A percentile compares a stretch with the other conserved stretches of the same genome.
These are phyloP conservation scores for Rhysida immarginata DNA, from an alignment of 1,140 invertebrate genomes.

Conservation along the genomic window DNA sequence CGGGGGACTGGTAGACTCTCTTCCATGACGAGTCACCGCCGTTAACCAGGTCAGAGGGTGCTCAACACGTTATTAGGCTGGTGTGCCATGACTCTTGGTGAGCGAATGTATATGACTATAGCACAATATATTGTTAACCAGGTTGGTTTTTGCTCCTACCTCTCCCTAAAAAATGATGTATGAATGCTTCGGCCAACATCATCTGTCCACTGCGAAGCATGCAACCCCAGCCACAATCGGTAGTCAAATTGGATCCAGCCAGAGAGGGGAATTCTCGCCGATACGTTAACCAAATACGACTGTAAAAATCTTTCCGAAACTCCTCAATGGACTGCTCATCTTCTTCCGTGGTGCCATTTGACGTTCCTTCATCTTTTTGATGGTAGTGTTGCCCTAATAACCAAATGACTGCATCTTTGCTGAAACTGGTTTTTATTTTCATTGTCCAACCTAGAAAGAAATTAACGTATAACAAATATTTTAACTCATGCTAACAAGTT, in stretches of 20 bases:
- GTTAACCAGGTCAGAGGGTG: too few relatives aligned
- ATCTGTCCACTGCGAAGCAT: conserved; percentile 82
- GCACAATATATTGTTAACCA: too few relatives aligned
- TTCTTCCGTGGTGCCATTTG: conserved; percentile 23
- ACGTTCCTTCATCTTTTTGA: conserved; percentile 38
- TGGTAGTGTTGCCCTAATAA: conserved; percentile 65
- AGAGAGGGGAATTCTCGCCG: conserved; percentile 60
- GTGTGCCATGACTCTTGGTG: too few relatives aligned
- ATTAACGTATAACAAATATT: neutral
- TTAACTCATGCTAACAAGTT: too few relatives aligned
- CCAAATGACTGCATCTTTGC: conserved; percentile 71
- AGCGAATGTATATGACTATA: too few relatives aligned
- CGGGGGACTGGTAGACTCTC: too few relatives aligned
- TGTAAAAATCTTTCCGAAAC: conserved; percentile 59
- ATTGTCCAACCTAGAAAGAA: conserved; percentile 44
- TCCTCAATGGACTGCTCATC: conserved; percentile 45
- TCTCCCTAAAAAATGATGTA: conserved; percentile 58
- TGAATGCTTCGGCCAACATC: conserved; percentile 60
- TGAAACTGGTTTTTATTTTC: conserved; percentile 66
- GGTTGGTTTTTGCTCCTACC: too few relatives aligned
- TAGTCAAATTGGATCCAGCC: conserved; percentile 56
- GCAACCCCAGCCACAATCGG: conserved; percentile 76
- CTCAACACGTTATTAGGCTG: too few relatives aligned
- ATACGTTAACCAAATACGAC: conserved; percentile 66
- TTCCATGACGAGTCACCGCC: too few relatives aligned